A percentile compares a stretch with the other conserved stretches of the same genome.
phyloP scores from a whole-genome alignment of 2,113 vertebrate species.

The Gadus chalcogrammus region DNA sequence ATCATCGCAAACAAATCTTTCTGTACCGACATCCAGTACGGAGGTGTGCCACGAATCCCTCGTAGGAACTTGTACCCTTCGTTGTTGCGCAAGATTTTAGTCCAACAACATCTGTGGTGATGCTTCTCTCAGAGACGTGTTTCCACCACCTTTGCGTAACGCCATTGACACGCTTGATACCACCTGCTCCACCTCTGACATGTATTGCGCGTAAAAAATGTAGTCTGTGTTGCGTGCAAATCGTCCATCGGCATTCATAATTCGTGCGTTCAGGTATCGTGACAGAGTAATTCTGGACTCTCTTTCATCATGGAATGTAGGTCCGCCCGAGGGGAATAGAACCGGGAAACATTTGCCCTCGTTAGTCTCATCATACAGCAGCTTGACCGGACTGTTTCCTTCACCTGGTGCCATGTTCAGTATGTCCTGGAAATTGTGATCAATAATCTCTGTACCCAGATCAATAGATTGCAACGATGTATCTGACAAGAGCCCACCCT shows the following conservation, averaged over 20 bases:
- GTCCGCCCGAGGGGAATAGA: slow-evolving; percentile 5
- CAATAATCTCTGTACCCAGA: background rate
- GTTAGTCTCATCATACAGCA: slow-evolving; percentile 18
- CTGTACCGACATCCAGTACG: slow-evolving; percentile 4
- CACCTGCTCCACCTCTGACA: slow-evolving; percentile 22
- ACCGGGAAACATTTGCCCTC: slow-evolving; percentile 33
- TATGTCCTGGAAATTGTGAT: slow-evolving; percentile 15
- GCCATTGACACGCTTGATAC: slow-evolving; percentile 21
- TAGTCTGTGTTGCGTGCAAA: slow-evolving; percentile 25
- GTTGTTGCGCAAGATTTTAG: background rate
- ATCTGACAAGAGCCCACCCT: slow-evolving; percentile 1
- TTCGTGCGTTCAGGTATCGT: slow-evolving; percentile 14
- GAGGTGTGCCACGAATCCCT: slow-evolving; percentile 9
- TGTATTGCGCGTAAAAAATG: slow-evolving; percentile 28
- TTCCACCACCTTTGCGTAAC: slow-evolving; percentile 4
- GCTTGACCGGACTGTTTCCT: slow-evolving; percentile 18
- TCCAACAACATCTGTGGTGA: background rate
- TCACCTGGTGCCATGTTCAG: slow-evolving; percentile 9
- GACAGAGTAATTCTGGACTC: slow-evolving; percentile 3
- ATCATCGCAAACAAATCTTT: slow-evolving; percentile 9
- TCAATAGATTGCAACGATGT: slow-evolving; percentile 6
- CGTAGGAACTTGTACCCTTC: slow-evolving; percentile 17
- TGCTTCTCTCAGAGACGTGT: background rate
- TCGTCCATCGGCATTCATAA: slow-evolving; percentile 29
- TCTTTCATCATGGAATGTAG: slow-evolving; percentile 9